Base-by-base conservation (phyloP, 2,888 invertebrate species). In the Nomada hirtipes region DNA sequence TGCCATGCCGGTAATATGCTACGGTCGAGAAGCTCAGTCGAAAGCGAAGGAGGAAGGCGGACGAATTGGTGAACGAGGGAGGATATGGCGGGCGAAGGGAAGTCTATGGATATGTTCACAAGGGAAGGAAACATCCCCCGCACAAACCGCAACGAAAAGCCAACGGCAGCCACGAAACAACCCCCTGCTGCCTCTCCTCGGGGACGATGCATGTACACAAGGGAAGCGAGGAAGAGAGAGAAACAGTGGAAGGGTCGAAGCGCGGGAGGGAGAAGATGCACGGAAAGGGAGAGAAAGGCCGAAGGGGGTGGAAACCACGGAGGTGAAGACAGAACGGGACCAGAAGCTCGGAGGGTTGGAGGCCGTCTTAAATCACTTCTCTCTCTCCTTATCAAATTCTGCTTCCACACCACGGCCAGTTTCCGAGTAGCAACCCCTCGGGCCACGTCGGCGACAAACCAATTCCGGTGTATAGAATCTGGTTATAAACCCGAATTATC, bases 41-140 rank as follows among this genome's bases (percentile, higher is more conserved):
- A 79, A 76, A 65, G 84, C 78, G 79, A 75, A 79, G 76, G 81
- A 84, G 84, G 53, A 69, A 76, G 77, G 72, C 70, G 79, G 86
- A 83, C 47, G 72, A 64, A 52, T 29, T 52, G 67, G 29, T 50
- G 70, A 81, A 63, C 61, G 74, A 78, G 88, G 73, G 83, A 76
- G 67, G 81, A 76, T 70, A 59, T 61, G 63, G 57, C 59, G 70
- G 72, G 78, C 50, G 78, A 77, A 63, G 74, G 87, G 76, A 57
- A 79, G 79, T 77, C 75, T 78, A 76, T 85, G 88, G 88, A 89
- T 90, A 86, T 89, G 86, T 88, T 89, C 86, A 89, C 90, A 86
- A 89, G 91, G 90, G 91, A 91, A 88, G 89, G 89, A 90, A 91
- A 90, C 91, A 91, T 92, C 90, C 90, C 92, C 85, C 88, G 86